A percentile compares a stretch with the other conserved stretches of the same genome.
Conservation (phyloP, 1,140 invertebrate species). For the Ostrea edulis region DNA sequence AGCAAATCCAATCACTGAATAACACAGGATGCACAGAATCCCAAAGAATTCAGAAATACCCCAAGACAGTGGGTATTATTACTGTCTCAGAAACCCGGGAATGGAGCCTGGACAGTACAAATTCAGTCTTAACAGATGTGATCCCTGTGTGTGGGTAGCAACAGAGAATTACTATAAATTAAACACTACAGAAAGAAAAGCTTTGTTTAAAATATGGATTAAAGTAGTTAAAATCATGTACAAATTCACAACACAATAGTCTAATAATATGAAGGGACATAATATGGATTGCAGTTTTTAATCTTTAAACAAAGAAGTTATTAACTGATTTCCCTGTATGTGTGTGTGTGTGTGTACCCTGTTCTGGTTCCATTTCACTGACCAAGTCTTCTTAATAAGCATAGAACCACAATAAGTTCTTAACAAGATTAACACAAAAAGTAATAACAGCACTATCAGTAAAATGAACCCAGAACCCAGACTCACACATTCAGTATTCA, state of each 20-base stretch:
- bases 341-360: neutral
- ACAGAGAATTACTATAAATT: neutral
- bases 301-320: constrained; percentile 15
- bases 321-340: constrained; percentile 19
- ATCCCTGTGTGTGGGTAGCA: neutral
- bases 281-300: constrained; percentile 31
- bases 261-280: constrained; percentile 20
- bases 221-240: constrained; percentile 8
- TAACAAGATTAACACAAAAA: neutral
- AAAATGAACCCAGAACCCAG: no score
- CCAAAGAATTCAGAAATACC: neutral
- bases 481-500: neutral
- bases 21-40: neutral
- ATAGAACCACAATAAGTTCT: neutral
- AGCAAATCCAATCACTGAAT: neutral
- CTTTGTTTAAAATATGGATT: constrained; percentile 32
- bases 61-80: neutral
- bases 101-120: neutral
- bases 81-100: neutral
- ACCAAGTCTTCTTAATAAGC: neutral
- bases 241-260: constrained; percentile 17
- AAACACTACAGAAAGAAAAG: neutral
- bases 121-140: no score
- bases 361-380: neutral
- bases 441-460: neutral